Base-by-base conservation (phyloP, 2,888 invertebrate genomes). In the Nysson spinosus region DNA sequence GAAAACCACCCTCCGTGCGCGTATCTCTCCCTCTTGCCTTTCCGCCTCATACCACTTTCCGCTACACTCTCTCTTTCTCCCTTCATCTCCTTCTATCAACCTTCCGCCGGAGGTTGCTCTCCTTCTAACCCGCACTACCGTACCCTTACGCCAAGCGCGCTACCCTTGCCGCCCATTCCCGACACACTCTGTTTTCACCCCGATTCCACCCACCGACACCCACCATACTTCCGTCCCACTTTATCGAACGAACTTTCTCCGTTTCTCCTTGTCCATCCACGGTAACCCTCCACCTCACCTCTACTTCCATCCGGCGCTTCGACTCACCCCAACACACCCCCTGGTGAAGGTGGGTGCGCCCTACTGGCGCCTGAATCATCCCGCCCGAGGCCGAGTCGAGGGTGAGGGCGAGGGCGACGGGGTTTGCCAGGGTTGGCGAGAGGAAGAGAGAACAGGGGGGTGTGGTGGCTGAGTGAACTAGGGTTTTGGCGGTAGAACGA, bases 351-450 rank as follows among this genome's bases (percentile, higher is more conserved):
- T 86, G 85, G 86, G 85, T 85, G 86, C 86, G 85, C 84, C 86
- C 86, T 83, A 85, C 84, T 86, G 86, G 86, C 86, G 86, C 86
- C 86, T 86, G 86, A 86, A 86, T 86, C 86, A 86, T 86, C 85
- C 85, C 83, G 85, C 84, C 83, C 79, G 85, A 85, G 85, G 86
- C 85, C 82, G 77, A 75, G 74, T 71, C 57, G 75, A 40, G 58
- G 56, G 50, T 28, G 51, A 55, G 61, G 12, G 12, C 5, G n/a
- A 39, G 44, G 40, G 24, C 20, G 30, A 57, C 35, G 42, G 43
- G n/a, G n/a, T n/a, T n/a, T n/a, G n/a, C n/a, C n/a, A 39, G 62
- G 47, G 64, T 30, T 52, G 43, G 69, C 57, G 54, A 54, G 52
- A 58, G 46, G 26, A 55, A 43, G 43, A 35, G 28, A 22, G 55